Percentiles rank a stretch among this genome's conserved stretches.
These are phyloP conservation scores for Pherbina coryleti DNA, from an alignment of 2,888 invertebrate genomes.

Conservation along the genomic window DNA sequence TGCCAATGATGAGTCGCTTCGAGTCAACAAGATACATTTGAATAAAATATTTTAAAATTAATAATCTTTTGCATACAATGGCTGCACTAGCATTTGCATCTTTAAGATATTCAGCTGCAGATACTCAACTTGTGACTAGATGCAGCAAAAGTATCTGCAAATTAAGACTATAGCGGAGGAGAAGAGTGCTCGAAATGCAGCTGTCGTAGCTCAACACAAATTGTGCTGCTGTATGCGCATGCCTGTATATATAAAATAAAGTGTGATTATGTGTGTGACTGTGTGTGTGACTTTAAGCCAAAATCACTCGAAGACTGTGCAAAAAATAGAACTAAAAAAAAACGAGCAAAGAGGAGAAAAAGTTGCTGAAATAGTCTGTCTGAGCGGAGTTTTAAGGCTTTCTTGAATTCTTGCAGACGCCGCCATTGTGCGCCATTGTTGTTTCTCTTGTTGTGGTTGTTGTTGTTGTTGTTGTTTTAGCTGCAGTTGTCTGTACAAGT, in stretches of 20 bases:
- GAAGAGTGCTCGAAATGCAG: background rate
- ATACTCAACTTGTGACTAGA: background rate
- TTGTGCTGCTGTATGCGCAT: background rate
- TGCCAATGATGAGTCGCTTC: too few relatives aligned
- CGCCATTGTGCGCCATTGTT: background rate
- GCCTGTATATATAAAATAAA: background rate
- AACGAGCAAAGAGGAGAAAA: background rate
- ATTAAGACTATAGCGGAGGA: background rate
- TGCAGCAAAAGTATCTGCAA: conserved; percentile 13
- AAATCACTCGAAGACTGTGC: conserved; percentile 16
- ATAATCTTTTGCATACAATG: conserved; percentile 5
- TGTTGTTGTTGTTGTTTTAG: conserved; percentile 9
- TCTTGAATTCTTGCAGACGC: conserved; percentile 7
- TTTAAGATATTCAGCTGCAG: conserved; percentile 13
- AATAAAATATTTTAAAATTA: too few relatives aligned
- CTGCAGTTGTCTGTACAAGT: conserved; percentile 32
- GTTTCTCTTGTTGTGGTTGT: background rate
- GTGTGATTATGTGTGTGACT: background rate
- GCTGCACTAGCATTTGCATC: conserved; percentile 12
- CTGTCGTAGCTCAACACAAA: background rate
- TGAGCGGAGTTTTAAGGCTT: background rate
- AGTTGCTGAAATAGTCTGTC: background rate
- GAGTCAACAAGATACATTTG: too few relatives aligned
- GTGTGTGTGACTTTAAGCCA: background rate
- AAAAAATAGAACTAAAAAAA: conserved; percentile 1